phyloP scores from a whole-genome alignment of 2,113 vertebrate species.

The Equus przewalskii region DNA sequence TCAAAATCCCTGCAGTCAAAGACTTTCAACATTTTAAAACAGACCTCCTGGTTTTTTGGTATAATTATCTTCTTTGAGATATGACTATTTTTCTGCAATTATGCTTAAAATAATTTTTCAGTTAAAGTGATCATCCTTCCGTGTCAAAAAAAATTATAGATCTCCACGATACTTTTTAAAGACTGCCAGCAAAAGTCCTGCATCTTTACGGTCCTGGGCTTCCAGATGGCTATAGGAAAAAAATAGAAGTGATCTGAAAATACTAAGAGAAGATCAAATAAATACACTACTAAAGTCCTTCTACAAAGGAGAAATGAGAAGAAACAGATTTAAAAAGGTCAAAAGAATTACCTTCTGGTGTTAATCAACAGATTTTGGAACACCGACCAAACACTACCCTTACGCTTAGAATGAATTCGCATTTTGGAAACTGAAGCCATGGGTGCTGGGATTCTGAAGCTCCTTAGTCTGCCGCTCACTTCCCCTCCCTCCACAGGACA shows the following conservation, averaged over 20 bases:
- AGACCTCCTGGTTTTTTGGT: neutral
- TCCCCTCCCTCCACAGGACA: neutral
- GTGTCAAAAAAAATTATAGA: neutral
- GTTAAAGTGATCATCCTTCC: slow-evolving; percentile 33
- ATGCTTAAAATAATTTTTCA: slow-evolving; percentile 31
- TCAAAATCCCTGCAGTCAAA: neutral
- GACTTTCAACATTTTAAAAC: slow-evolving; percentile 23
- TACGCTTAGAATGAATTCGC: neutral
- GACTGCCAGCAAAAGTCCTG: neutral
- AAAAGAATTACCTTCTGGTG: neutral
- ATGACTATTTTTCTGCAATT: neutral
- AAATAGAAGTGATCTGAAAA: slow-evolving; percentile 24
- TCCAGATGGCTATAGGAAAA: neutral
- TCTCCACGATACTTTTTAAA: slow-evolving; percentile 18
- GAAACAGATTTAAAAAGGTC: neutral
- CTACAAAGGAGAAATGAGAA: neutral
- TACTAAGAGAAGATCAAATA: neutral
- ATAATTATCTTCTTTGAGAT: neutral
- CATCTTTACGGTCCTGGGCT: neutral
- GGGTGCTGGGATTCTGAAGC: neutral
- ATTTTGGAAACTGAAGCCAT: neutral
- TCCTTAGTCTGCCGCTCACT: neutral
- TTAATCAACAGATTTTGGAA: neutral
- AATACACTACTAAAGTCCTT: neutral
- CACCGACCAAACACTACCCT: neutral